A percentile compares a stretch with the other conserved stretches of the same genome.
Evolutionary conservation across 2,888 invertebrate genomes (phyloP).

Genomic region (Lepidocyrtinus sp.): DNA sequence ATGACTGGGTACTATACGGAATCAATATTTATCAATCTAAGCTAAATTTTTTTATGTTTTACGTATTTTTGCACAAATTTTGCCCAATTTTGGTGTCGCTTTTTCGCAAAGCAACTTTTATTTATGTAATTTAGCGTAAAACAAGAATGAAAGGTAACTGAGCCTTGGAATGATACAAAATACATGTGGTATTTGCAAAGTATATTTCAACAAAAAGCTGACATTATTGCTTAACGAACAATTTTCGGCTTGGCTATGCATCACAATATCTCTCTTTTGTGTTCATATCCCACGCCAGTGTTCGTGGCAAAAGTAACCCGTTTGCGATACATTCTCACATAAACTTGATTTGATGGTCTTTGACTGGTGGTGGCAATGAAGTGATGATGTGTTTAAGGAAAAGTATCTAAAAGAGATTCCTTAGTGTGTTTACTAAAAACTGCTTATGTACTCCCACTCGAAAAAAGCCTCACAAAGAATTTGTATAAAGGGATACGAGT

Average conservation of each 20-base stretch:
- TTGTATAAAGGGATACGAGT: background rate
- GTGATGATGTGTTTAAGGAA: background rate
- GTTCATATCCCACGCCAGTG: background rate
- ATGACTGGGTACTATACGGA: too few relatives aligned
- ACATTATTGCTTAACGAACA: background rate
- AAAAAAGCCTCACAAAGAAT: background rate
- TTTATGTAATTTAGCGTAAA: too few relatives aligned
- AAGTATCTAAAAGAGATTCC: background rate
- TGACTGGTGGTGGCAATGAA: background rate
- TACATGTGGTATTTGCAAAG: too few relatives aligned
- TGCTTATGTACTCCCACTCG: background rate
- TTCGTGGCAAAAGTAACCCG: too few relatives aligned
- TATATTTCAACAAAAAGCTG: background rate
- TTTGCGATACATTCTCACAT: background rate
- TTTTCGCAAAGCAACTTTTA: too few relatives aligned
- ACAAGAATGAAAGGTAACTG: too few relatives aligned
- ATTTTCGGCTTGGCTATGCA: background rate
- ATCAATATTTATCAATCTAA: too few relatives aligned
- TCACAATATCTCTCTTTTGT: background rate
- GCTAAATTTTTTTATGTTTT: too few relatives aligned
- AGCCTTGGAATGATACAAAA: too few relatives aligned
- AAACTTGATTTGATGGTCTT: background rate
- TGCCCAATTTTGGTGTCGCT: too few relatives aligned
- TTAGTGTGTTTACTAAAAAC: background rate
- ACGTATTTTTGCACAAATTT: too few relatives aligned